Evolutionary conservation across 2,113 vertebrate genomes (phyloP), one percentile per base, ranked within the genome.

Genomic region (Donacobius atricapilla): DNA sequence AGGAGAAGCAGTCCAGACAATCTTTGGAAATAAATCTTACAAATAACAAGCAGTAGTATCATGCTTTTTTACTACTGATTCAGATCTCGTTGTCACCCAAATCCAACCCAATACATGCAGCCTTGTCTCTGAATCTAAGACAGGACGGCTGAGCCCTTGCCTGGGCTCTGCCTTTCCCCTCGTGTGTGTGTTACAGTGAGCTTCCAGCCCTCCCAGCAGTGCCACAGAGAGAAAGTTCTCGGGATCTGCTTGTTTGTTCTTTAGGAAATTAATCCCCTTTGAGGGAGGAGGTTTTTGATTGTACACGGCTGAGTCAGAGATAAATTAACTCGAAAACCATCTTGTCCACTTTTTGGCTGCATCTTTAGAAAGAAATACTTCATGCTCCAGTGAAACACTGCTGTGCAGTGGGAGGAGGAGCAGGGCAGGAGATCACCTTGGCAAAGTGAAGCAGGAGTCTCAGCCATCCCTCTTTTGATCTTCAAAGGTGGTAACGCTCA

Each of bases 381-480:
- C 88, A 95, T 64, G 81, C 42, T 75, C 70, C 90, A 88, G 82
- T 50, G 56, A 72, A 97, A 70, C 19, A 9, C 31, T 90, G 87
- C 82, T 91, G 78, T 92, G 91, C 66, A 92, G 86, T 57, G 58
- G 96, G 69, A 91, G 66, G 73, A 54, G 70, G 63, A 95, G 68
- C 58, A 73, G 77, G 87, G 83, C 83, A 87, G 70, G 65, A 57
- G 84, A 87, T 93, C 53, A 73, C 58, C 71, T 89, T 87, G 56
- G 35, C 91, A 95, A 95, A 97, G 90, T 37, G 56, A 86, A 79
- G 56, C 1, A 2, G 58, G 51, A 93, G 58, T 94, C 87, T 94
- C 96, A 96, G 68, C 90, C 81, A 84, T 91, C 60, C 91, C 87
- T 96, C 96, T 97, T 98, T 98, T 98, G 97, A 98, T 98, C 98